Evolutionary conservation across 2,888 invertebrate genomes (phyloP).

Genomic region (Pyrrhosoma nymphula): DNA sequence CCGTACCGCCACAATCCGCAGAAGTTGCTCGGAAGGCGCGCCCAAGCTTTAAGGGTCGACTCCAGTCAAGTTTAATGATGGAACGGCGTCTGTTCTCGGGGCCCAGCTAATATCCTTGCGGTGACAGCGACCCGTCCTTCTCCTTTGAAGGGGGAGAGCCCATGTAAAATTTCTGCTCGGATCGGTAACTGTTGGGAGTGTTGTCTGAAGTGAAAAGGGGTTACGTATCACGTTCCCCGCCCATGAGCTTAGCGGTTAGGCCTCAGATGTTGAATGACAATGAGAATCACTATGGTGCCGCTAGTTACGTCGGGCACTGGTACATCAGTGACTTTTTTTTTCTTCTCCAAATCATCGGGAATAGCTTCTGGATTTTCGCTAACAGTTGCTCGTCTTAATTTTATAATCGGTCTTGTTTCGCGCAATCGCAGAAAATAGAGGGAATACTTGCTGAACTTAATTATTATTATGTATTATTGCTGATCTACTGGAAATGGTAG

Average conservation of each 20-base stretch:
- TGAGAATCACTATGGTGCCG: not conserved
- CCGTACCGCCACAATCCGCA: not conserved
- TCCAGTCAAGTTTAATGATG: constrained; percentile 20
- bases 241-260: not conserved
- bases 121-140: not conserved
- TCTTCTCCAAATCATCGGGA: too few species aligned
- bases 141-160: not conserved
- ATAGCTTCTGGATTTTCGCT: too few species aligned
- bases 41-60: not conserved
- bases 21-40: not conserved
- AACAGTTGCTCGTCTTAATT: too few species aligned
- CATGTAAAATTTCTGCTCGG: not conserved
- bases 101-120: constrained; percentile 12
- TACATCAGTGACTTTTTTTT: too few species aligned
- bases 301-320: not conserved
- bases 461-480: too few species aligned
- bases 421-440: too few species aligned
- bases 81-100: not conserved
- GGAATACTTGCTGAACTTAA: too few species aligned
- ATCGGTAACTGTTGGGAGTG: not conserved
- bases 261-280: not conserved
- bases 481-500: too few species aligned
- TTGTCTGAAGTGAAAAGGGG: not conserved
- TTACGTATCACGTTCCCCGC: not conserved
- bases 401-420: too few species aligned